Base-by-base conservation (phyloP, 2,888 invertebrate genomes). In the Cosmopolites sordidus region DNA sequence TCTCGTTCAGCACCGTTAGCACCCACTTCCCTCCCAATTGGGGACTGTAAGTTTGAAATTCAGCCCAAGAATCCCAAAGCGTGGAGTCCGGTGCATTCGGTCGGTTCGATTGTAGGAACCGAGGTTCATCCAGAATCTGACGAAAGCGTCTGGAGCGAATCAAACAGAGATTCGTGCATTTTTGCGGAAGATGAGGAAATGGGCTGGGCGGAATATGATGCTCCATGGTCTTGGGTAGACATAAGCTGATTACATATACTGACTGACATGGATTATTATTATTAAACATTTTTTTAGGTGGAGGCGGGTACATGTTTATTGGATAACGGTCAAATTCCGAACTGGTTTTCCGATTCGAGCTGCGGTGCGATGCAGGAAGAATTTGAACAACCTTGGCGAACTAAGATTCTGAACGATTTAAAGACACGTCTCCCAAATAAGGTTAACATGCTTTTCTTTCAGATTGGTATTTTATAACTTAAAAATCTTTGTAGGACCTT, bases 61-160 rank as follows among this genome's bases (percentile, higher is more conserved):
- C 84, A 84, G 60, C 73, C 85, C n/a, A 86, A 84, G 64, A 88
- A 89, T 73, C 88, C 88, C 15, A 81, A 88, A 65, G 89, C 89
- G 18, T 90, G 91, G 90, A 90, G 89, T 66, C 91, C 91, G 14
- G 88, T 90, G n/a, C 81, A 89, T 59, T 90, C 89, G 67, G 89
- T 89, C 6, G 91, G 91, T 8, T 90, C 90, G 16, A 86, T 90
- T 43, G 84, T 84, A 1, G 90, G 89, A 1, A 87, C 87, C 66
- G 90, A 91, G 73, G 90, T 86, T n/a, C 88, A 89, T 70, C 89
- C 89, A 2, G 89, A 89, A 69, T 86, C 87, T 59, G 90, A 90
- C 69, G 87, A 88, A 45, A 83, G 87, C 66, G 84, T 89, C 8
- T 89, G 89, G 77, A 81, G 86, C 2, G 89, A 83, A 62, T 77